phyloP scores from a whole-genome alignment of 53 echinoderm and acorn worm species.

The Zoroaster sp. region DNA sequence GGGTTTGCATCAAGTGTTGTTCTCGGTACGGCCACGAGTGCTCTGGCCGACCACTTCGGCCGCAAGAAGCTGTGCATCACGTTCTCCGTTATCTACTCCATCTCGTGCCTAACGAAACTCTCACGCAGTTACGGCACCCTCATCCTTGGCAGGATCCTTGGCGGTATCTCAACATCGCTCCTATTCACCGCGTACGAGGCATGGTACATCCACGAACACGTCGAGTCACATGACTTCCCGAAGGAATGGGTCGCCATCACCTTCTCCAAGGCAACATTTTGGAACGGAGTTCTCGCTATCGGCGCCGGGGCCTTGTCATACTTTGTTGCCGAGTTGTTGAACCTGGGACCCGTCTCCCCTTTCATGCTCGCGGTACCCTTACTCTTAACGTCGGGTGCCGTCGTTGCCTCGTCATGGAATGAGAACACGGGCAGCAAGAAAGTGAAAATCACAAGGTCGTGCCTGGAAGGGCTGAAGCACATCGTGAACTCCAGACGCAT shows the following conservation, averaged over 20 bases:
- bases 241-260: constrained; percentile 93
- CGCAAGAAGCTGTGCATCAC: constrained; percentile 95
- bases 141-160: constrained; percentile 83
- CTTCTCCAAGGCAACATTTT: constrained; percentile 89
- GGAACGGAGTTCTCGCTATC: constrained; percentile 91
- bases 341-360: constrained; percentile 84
- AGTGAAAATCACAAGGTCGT: constrained; percentile 73
- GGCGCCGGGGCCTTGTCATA: constrained; percentile 86
- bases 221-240: constrained; percentile 91
- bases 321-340: constrained; percentile 71
- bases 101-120: constrained; percentile 90
- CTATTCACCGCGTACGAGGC: constrained; percentile 96
- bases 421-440: constrained; percentile 89
- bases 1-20: constrained; percentile 92
- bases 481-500: constrained; percentile 72
- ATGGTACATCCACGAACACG: constrained; percentile 96
- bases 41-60: constrained; percentile 83
- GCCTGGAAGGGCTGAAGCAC: constrained; percentile 83
- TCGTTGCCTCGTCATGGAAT: constrained; percentile 79
- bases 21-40: constrained; percentile 82
- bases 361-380: constrained; percentile 91
- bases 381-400: constrained; percentile 78
- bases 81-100: constrained; percentile 90
- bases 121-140: constrained; percentile 77
- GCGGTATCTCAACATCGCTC: constrained; percentile 91